Percentiles rank a stretch among this genome's conserved stretches.
These are phyloP conservation scores for Panorpa germanica DNA, from an alignment of 2,888 invertebrate genomes.

Conservation along the genomic window DNA sequence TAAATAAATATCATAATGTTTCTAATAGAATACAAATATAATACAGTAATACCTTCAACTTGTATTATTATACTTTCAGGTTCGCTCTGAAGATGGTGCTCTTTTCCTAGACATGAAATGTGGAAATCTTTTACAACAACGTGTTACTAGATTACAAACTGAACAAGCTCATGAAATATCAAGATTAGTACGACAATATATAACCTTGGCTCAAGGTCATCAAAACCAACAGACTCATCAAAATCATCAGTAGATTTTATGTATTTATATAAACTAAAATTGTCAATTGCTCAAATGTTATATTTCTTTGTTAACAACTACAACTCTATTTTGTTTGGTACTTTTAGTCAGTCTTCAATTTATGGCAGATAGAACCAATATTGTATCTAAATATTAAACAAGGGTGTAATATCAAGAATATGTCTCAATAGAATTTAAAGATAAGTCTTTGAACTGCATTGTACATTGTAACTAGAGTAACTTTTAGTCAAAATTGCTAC, in stretches of 20 bases:
- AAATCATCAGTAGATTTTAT: too few relatives aligned
- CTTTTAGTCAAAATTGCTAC: too few relatives aligned
- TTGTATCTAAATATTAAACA: too few relatives aligned
- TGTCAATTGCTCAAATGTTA: neutral
- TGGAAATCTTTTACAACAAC: constrained; percentile 88
- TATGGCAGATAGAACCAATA: too few relatives aligned
- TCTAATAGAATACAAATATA: neutral
- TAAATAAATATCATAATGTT: too few relatives aligned
- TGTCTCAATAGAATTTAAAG: too few relatives aligned
- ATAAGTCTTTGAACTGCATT: too few relatives aligned
- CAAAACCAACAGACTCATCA: constrained; percentile 8
- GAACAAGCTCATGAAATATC: constrained; percentile 97
- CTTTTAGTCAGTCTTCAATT: too few relatives aligned
- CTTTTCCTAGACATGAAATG: constrained; percentile 92
- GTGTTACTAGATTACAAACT: constrained; percentile 87
- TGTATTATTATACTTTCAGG: constrained; percentile 24
- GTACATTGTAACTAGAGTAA: too few relatives aligned
- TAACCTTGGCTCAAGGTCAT: constrained; percentile 59
- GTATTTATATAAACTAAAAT: constrained; percentile 3
- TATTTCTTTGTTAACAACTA: too few relatives aligned
- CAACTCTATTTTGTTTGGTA: too few relatives aligned
- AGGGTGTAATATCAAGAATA: too few relatives aligned
- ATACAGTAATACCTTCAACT: neutral
- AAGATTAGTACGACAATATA: constrained; percentile 89
- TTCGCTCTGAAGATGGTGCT: constrained; percentile 77